Conservation (phyloP, 2,888 invertebrate genomes). For the Ophonus ardosiacus region DNA sequence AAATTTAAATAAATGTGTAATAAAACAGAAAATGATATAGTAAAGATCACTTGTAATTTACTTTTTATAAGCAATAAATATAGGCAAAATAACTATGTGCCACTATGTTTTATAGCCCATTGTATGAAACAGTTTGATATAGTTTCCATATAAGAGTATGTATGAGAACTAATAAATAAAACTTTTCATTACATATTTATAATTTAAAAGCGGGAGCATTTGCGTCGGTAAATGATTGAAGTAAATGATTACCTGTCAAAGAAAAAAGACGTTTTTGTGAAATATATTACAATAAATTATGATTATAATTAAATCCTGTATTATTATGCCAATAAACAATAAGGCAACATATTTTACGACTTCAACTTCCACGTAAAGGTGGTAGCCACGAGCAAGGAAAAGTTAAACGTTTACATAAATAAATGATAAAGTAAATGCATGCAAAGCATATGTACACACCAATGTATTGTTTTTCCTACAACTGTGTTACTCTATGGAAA, state of each 20-base stretch:
- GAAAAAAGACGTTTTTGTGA: background rate
- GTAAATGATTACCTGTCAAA: background rate
- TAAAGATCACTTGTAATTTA: background rate
- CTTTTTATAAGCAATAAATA: background rate
- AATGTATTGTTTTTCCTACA: background rate
- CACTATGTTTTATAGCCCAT: background rate
- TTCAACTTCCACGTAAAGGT: background rate
- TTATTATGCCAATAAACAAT: slow-evolving; percentile 2
- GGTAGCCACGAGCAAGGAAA: background rate
- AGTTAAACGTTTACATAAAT: background rate
- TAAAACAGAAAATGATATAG: background rate
- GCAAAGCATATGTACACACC: background rate
- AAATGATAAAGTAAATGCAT: background rate
- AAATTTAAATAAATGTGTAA: background rate
- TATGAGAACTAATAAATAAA: slow-evolving; percentile 21
- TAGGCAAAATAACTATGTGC: background rate
- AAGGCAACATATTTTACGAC: background rate
- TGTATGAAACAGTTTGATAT: background rate
- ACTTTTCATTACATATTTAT: slow-evolving; percentile 22
- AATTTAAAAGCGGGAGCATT: slow-evolving; percentile 11
- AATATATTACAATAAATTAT: slow-evolving; percentile 12
- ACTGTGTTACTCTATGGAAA: no score
- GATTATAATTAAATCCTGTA: slow-evolving; percentile 1
- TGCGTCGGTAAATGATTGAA: slow-evolving; percentile 13
- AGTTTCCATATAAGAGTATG: background rate